Percentiles rank a stretch among this genome's conserved stretches.
Conservation (phyloP, 2,113 vertebrate genomes). For the Ciconia stormi region DNA sequence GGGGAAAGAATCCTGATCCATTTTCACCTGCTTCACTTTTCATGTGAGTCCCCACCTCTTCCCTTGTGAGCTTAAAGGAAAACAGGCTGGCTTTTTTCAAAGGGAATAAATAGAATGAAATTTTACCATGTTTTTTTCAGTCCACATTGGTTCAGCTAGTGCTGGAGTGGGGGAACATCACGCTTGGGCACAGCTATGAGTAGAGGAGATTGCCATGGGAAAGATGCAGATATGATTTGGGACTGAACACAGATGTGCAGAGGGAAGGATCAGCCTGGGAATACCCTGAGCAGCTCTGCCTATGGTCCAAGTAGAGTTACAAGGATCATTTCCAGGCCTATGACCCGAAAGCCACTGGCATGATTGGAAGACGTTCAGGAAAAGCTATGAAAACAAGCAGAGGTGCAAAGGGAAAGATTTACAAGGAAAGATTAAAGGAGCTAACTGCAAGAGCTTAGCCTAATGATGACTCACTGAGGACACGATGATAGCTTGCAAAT, state of each 20-base stretch:
- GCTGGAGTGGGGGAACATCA: background rate
- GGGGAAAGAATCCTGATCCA: background rate
- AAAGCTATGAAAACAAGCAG: slow-evolving; percentile 42
- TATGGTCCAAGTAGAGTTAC: background rate
- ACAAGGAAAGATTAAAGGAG: slow-evolving; percentile 58
- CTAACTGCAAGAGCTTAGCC: slow-evolving; percentile 30
- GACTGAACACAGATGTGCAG: background rate
- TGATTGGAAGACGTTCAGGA: slow-evolving; percentile 25
- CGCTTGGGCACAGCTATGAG: background rate
- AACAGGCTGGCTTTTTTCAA: background rate
- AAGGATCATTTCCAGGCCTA: background rate
- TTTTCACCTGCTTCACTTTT: slow-evolving; percentile 31
- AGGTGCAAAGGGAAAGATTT: slow-evolving; percentile 56
- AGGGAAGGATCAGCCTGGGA: background rate
- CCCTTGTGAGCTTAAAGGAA: background rate
- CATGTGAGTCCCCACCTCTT: background rate
- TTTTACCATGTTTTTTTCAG: background rate
- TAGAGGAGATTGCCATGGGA: background rate
- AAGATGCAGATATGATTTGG: background rate
- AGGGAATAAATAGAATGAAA: background rate
- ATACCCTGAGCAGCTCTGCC: background rate
- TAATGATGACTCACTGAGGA: slow-evolving; percentile 42
- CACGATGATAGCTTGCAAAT: slow-evolving; percentile 55
- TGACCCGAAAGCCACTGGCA: background rate
- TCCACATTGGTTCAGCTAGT: background rate